These are phyloP conservation scores for Halichoeres trimaculatus DNA, from an alignment of 2,113 vertebrate species.

Conservation along the genomic window DNA sequence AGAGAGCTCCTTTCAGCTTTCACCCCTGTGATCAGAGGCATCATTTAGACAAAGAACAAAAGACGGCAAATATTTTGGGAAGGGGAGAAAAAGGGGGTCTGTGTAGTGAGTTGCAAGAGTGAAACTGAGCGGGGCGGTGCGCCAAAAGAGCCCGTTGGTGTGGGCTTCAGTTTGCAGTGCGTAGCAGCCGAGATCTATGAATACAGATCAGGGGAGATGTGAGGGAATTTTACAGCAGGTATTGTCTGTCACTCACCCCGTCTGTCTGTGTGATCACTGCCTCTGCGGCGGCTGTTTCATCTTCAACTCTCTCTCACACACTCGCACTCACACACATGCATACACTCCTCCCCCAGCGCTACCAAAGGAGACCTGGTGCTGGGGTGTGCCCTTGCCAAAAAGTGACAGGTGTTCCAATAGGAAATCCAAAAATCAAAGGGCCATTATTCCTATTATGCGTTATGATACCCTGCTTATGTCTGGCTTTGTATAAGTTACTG, in stretches of 20 bases:
- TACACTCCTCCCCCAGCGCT: conserved; percentile 52
- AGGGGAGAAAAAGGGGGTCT: conserved; percentile 57
- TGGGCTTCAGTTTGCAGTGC: conserved; percentile 77
- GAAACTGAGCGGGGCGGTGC: conserved; percentile 76
- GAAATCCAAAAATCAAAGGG: conserved; percentile 81
- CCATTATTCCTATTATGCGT: conserved; percentile 80
- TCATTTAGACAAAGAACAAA: conserved; percentile 81
- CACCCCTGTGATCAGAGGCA: conserved; percentile 70
- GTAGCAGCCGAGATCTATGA: conserved; percentile 83
- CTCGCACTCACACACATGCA: conserved; percentile 44
- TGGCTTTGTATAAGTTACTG: conserved; percentile 72
- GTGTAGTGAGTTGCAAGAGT: conserved; percentile 74
- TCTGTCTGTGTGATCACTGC: conserved; percentile 83
- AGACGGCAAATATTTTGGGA: conserved; percentile 77
- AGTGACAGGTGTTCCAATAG: conserved; percentile 83
- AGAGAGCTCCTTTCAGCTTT: conserved; percentile 61
- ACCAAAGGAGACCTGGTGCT: conserved; percentile 69
- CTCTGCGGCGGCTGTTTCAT: conserved; percentile 82
- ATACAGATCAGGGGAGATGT: conserved; percentile 86
- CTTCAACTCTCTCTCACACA: conserved; percentile 62
- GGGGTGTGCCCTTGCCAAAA: conserved; percentile 81
- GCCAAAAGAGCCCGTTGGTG: conserved; percentile 75
- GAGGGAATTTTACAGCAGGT: conserved; percentile 86
- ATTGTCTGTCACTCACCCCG: conserved; percentile 87
- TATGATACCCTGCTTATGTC: conserved; percentile 78